Evolutionary conservation across 2,797 vertebrate genomes (phyloP), one percentile per base, ranked within the genome.

Genomic region (Glossophaga mutica): DNA sequence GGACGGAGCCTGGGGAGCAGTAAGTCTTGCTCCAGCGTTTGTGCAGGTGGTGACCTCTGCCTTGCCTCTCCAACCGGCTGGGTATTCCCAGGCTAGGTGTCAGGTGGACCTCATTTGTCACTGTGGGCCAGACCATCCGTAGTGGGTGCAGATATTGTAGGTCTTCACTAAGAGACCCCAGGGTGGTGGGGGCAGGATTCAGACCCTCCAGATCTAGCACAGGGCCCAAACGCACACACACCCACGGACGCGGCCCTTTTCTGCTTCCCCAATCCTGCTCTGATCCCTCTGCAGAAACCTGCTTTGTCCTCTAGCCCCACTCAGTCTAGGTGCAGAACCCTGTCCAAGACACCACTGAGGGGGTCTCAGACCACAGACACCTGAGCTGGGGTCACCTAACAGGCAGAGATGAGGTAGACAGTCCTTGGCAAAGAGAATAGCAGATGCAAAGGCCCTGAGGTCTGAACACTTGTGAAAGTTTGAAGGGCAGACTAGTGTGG

Each of bases 1-100:
- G 50, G 34, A 11, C 24, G 0, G 34, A 52, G 42, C 42, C 4
- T 0, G 7, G 37, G 1, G 21, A 5, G 39, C 16, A 5, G 55
- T 34, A 86, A 86, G 87, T 42, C 42, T 91, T 7, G 15, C 73
- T 79, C 22, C 26, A 21, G 7, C 42, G 9, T 15, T 44, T 24
- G 68, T 48, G 18, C 34, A 15, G 74, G 74, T 15, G 24, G 12
- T 22, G 34, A 5, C 3, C 21, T 26, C 9, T 1, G 55, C 34
- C 5, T 29, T 6, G 16, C 68, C 15, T n/a, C 59, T 46, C 18
- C 4, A 32, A 29, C 32, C 21, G 7, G 9, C 52, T 39, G 7
- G 6, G 55, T 7, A 5, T 15, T 32, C 8, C 24, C 44, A 10
- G 68, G 16, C 21, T 76, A 39, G 5, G 39, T 19, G 77, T 55